These are phyloP conservation scores for Ptychobarbus kaznakovi DNA, from an alignment of 2,797 vertebrate species.

Conservation along the genomic window DNA sequence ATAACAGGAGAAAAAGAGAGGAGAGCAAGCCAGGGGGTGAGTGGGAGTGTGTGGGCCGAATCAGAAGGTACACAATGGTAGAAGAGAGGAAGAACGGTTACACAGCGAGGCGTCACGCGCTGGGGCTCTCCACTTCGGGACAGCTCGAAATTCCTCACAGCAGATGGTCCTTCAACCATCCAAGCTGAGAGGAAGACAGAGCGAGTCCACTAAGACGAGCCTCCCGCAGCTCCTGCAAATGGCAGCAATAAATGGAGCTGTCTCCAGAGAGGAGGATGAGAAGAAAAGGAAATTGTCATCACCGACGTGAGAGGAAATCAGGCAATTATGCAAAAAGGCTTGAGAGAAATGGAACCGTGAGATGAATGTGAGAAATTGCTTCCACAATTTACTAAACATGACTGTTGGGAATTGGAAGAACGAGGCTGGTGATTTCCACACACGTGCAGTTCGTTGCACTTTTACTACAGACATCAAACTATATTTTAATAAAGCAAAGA, in stretches of 20 bases:
- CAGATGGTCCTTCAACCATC: constrained; percentile 61
- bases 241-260: constrained; percentile 52
- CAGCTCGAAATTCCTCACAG: constrained; percentile 50
- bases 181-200: constrained; percentile 55
- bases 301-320: constrained; percentile 25
- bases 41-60: constrained; percentile 59
- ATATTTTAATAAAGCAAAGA: not conserved
- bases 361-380: constrained; percentile 24
- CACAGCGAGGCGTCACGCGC: constrained; percentile 16
- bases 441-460: not conserved
- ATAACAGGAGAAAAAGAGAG: constrained; percentile 47
- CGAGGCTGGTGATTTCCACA: not conserved
- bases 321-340: constrained; percentile 31
- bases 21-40: constrained; percentile 36
- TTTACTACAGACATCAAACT: not conserved
- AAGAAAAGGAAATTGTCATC: constrained; percentile 47
- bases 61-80: constrained; percentile 25
- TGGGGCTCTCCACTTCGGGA: constrained; percentile 43
- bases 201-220: constrained; percentile 46
- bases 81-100: constrained; percentile 30
- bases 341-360: constrained; percentile 32
- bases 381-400: constrained; percentile 12
- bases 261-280: constrained; percentile 36
- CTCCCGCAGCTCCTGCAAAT: constrained; percentile 59
- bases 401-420: constrained; percentile 6